These are phyloP conservation scores for Lepidothrix coronata DNA, from an alignment of 2,113 vertebrate species.

Conservation along the genomic window DNA sequence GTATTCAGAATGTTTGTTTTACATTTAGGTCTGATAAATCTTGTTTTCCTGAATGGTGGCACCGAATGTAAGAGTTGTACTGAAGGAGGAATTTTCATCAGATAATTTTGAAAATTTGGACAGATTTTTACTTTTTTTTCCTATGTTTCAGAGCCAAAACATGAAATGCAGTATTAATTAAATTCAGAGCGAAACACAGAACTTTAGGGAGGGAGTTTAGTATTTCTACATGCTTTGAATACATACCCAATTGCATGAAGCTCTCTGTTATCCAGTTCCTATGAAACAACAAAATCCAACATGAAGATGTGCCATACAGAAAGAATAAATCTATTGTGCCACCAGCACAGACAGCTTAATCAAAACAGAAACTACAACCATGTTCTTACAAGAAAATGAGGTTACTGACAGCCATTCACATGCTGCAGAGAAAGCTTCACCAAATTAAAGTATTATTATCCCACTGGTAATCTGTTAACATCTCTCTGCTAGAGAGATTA, in stretches of 20 bases:
- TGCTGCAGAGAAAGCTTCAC: neutral
- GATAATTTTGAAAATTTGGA: neutral
- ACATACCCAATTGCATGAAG: conserved; percentile 66
- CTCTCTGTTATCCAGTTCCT: conserved; percentile 69
- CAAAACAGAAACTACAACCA: neutral
- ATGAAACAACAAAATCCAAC: conserved; percentile 41
- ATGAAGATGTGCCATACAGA: neutral
- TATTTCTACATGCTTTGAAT: neutral
- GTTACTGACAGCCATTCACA: neutral
- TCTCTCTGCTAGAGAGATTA: neutral
- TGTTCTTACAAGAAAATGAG: neutral
- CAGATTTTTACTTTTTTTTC: neutral
- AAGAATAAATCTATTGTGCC: neutral
- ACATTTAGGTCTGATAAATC: neutral
- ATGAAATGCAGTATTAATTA: neutral
- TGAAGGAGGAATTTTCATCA: neutral
- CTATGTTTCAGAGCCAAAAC: neutral
- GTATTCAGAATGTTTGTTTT: neutral
- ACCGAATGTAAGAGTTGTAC: neutral
- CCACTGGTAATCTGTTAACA: neutral
- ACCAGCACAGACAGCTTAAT: neutral
- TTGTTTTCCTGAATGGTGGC: neutral
- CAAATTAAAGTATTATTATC: neutral
- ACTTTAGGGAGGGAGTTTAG: neutral
- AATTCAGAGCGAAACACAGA: neutral